Evolutionary conservation across 2,888 invertebrate genomes (phyloP).

Genomic region (Oscheius myriophilus): DNA sequence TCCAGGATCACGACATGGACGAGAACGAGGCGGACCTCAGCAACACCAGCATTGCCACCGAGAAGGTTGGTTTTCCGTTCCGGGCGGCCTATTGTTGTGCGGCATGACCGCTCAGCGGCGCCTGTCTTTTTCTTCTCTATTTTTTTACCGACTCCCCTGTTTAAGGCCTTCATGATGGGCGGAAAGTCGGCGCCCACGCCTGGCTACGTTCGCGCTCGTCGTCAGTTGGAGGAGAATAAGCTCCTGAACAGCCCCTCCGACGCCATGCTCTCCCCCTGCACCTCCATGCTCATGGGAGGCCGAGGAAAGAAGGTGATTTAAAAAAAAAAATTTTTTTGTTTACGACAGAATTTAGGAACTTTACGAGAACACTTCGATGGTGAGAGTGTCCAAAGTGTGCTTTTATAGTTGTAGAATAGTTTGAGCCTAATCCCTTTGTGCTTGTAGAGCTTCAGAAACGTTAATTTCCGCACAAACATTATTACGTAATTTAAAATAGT

Average conservation of each 20-base stretch:
- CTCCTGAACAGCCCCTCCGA: slow-evolving; percentile 55
- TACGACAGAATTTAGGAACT: slow-evolving; percentile 6
- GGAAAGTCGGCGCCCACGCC: slow-evolving; percentile 34
- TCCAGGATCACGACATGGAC: slow-evolving; percentile 9
- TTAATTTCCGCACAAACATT: too few species aligned
- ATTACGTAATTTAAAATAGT: too few species aligned
- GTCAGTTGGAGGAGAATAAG: slow-evolving; percentile 43
- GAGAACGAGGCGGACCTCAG: slow-evolving; percentile 24
- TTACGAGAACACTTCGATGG: slow-evolving; percentile 15
- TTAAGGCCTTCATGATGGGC: slow-evolving; percentile 18
- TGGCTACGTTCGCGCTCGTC: slow-evolving; percentile 50
- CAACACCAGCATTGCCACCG: slow-evolving; percentile 27
- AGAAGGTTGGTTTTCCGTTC: slow-evolving; percentile 4
- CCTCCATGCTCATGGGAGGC: slow-evolving; percentile 49
- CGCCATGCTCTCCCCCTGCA: slow-evolving; percentile 55
- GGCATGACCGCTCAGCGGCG: neutral
- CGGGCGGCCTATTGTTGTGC: too few species aligned
- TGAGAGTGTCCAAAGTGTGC: slow-evolving; percentile 8
- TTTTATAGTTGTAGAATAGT: neutral
- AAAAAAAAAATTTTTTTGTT: slow-evolving; percentile 7
- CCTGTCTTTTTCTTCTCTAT: neutral
- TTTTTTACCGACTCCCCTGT: too few species aligned
- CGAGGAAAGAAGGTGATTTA: slow-evolving; percentile 27
- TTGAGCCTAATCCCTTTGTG: slow-evolving; percentile 8
- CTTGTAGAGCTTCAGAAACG: too few species aligned